phyloP scores from a whole-genome alignment of 2,113 vertebrate genomes.

The Greenwoodochromis staneri region DNA sequence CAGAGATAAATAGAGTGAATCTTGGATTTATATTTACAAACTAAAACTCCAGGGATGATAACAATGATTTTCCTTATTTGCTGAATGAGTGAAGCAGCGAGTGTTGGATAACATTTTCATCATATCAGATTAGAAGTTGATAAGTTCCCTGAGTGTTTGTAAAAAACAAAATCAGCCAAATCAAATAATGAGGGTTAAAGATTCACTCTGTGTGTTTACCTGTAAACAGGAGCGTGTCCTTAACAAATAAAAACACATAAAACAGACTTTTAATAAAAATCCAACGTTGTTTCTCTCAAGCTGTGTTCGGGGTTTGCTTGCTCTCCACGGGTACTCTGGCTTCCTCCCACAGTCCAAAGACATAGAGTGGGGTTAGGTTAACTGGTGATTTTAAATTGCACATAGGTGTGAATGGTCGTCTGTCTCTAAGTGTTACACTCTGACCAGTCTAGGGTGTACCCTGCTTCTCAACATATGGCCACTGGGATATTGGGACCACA shows the following conservation, averaged over 20 bases:
- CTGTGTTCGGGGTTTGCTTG: background rate
- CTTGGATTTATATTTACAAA: background rate
- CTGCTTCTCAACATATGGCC: background rate
- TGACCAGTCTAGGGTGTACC: background rate
- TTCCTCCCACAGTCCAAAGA: background rate
- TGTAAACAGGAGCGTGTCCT: background rate
- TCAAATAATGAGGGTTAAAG: background rate
- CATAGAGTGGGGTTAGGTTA: background rate
- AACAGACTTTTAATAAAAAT: background rate
- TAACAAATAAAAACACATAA: background rate
- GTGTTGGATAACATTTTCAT: background rate
- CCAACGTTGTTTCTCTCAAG: background rate
- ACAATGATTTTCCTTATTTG: background rate
- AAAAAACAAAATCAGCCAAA: background rate
- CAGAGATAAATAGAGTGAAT: background rate
- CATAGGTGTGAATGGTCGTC: background rate
- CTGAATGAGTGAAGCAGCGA: background rate
- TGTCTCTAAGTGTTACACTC: rapidly evolving
- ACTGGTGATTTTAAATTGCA: background rate
- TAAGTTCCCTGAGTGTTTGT: background rate
- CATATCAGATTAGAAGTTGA: background rate
- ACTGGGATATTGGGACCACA: background rate
- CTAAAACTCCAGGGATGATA: rapidly evolving
- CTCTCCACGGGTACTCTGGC: rapidly evolving
- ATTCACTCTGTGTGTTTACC: background rate